A percentile compares a stretch with the other conserved stretches of the same genome.
Conservation (phyloP, 2,888 invertebrate genomes). For the Trissolcus japonicus region DNA sequence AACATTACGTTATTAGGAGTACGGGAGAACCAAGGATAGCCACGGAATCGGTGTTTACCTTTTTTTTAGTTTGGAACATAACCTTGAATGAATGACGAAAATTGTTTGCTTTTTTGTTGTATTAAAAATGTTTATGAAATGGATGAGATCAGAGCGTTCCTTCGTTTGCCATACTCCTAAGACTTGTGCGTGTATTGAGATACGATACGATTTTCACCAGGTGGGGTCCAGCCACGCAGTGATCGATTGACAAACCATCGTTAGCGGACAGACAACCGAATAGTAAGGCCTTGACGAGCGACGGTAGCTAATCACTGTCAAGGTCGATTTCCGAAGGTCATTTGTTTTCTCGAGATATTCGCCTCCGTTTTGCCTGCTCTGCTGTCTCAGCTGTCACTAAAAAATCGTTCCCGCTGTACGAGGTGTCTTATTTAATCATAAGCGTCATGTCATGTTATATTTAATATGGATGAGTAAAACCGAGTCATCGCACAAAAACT, state of each 20-base stretch:
- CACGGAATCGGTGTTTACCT: not conserved
- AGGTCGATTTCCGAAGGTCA: slow-evolving; percentile 80
- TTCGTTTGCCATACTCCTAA: slow-evolving; percentile 61
- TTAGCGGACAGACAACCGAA: slow-evolving; percentile 70
- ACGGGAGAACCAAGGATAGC: slow-evolving; percentile 62
- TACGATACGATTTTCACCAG: slow-evolving; percentile 70
- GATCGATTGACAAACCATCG: slow-evolving; percentile 72
- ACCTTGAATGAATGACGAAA: not conserved
- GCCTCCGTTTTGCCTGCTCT: slow-evolving; percentile 79
- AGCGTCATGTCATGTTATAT: slow-evolving; percentile 61
- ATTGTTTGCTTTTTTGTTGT: not conserved
- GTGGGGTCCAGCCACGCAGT: slow-evolving; percentile 75
- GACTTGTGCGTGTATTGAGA: slow-evolving; percentile 71
- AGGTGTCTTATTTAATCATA: slow-evolving; percentile 70
- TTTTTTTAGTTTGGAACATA: not conserved
- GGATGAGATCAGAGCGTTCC: slow-evolving; percentile 61
- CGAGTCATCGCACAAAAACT: slow-evolving; percentile 17
- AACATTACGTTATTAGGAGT: slow-evolving; percentile 54
- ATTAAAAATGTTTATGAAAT: not conserved
- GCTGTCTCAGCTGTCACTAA: slow-evolving; percentile 75
- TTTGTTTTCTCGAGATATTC: slow-evolving; percentile 85
- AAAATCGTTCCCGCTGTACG: slow-evolving; percentile 76
- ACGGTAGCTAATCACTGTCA: slow-evolving; percentile 77
- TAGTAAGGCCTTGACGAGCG: slow-evolving; percentile 74
- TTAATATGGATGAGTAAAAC: slow-evolving; percentile 33